Conservation (phyloP, 2,888 invertebrate species). For the Bellardia pandia region DNA sequence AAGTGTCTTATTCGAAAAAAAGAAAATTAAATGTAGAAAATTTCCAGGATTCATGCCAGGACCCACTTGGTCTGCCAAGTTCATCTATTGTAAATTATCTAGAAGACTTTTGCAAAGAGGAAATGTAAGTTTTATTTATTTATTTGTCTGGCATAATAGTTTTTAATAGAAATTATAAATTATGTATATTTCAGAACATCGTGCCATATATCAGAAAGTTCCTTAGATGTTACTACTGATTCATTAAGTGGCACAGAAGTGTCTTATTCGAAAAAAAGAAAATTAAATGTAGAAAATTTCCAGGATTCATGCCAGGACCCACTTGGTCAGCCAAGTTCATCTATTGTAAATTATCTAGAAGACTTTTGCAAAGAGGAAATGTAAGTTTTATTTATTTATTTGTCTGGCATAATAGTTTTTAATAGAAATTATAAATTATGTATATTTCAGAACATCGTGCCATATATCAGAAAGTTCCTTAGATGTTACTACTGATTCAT, state of each 20-base stretch:
- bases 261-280: neutral
- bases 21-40: neutral
- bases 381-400: neutral
- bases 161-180: neutral
- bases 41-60: neutral
- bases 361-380: neutral
- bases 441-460: neutral
- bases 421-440: neutral
- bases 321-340: neutral
- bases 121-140: neutral
- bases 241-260: neutral
- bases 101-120: neutral
- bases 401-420: neutral
- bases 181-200: neutral
- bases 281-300: neutral
- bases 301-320: neutral
- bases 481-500: neutral
- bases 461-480: slow-evolving; percentile 1
- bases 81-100: neutral
- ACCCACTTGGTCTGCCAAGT: neutral
- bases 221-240: neutral
- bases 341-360: neutral
- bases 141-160: neutral
- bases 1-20: neutral
- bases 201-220: neutral